Evolutionary conservation across 2,113 vertebrate genomes (phyloP).

Genomic region (Semnopithecus entellus): DNA sequence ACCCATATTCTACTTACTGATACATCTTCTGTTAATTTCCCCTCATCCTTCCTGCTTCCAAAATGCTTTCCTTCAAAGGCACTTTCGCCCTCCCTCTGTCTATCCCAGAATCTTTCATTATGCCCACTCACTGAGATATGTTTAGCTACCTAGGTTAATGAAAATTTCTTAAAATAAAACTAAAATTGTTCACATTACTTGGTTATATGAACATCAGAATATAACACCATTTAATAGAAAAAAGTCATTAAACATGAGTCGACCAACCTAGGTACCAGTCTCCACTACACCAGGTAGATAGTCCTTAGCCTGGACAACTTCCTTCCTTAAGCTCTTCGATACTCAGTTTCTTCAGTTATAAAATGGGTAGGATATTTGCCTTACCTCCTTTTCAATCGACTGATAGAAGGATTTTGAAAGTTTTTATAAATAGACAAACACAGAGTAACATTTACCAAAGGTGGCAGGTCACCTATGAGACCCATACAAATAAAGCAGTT

Average conservation of each 20-base stretch:
- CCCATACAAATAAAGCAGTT: constrained; percentile 11
- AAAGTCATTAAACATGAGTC: constrained; percentile 6
- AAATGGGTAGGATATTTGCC: background rate
- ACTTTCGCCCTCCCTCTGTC: constrained; percentile 42
- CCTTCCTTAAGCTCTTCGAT: background rate
- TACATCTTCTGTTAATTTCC: background rate
- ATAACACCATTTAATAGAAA: constrained; percentile 40
- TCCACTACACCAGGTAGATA: background rate
- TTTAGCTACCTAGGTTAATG: constrained; percentile 68
- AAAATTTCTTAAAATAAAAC: constrained; percentile 73
- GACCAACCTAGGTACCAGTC: background rate
- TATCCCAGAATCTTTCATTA: constrained; percentile 52
- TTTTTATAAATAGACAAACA: background rate
- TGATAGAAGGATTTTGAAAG: background rate
- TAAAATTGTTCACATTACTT: constrained; percentile 66
- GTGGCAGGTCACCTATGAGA: background rate
- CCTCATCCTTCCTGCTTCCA: constrained; percentile 32
- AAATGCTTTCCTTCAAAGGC: constrained; percentile 34
- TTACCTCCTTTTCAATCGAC: background rate
- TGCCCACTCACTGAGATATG: constrained; percentile 65
- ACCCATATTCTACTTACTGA: background rate
- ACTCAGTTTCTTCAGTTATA: background rate
- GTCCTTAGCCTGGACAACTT: background rate
- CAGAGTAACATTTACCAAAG: constrained; percentile 4
- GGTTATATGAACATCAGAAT: constrained; percentile 61